Evolutionary conservation across 2,888 invertebrate species (phyloP).

Genomic region (Yponomeuta sedellus): DNA sequence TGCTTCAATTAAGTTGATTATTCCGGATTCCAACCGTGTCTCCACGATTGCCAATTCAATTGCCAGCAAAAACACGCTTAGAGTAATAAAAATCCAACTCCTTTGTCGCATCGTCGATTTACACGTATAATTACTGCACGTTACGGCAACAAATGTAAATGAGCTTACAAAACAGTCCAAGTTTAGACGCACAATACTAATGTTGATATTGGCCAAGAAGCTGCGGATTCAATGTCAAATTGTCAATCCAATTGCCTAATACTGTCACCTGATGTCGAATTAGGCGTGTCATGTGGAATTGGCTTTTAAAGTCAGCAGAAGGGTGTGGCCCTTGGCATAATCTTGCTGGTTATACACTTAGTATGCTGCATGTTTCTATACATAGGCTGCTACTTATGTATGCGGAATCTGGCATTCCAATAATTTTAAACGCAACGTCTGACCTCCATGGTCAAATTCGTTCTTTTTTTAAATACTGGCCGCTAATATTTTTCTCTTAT

Average conservation of each 20-base stretch:
- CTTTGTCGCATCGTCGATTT: background rate
- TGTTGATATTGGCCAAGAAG: background rate
- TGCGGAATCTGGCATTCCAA: too few relatives aligned
- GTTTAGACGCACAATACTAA: background rate
- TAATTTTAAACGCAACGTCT: too few relatives aligned
- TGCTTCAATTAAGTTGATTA: too few relatives aligned
- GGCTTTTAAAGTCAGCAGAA: background rate
- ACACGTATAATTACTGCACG: background rate
- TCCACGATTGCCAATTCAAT: background rate
- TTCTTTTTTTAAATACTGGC: too few relatives aligned
- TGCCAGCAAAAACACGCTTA: background rate
- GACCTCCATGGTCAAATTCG: too few relatives aligned
- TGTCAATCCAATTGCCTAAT: background rate
- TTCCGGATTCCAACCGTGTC: background rate
- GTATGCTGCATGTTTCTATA: too few relatives aligned
- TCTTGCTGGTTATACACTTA: background rate
- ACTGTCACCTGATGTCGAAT: background rate
- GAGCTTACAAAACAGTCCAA: background rate
- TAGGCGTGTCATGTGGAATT: background rate
- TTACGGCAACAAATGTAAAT: background rate
- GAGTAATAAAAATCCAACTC: background rate
- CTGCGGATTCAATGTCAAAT: background rate
- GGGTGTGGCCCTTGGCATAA: background rate
- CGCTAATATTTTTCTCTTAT: too few relatives aligned
- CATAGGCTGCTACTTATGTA: too few relatives aligned